Percentiles rank a stretch among this genome's conserved stretches.
phyloP scores from a whole-genome alignment of 2,113 vertebrate genomes.

The Elaphurus davidianus region DNA sequence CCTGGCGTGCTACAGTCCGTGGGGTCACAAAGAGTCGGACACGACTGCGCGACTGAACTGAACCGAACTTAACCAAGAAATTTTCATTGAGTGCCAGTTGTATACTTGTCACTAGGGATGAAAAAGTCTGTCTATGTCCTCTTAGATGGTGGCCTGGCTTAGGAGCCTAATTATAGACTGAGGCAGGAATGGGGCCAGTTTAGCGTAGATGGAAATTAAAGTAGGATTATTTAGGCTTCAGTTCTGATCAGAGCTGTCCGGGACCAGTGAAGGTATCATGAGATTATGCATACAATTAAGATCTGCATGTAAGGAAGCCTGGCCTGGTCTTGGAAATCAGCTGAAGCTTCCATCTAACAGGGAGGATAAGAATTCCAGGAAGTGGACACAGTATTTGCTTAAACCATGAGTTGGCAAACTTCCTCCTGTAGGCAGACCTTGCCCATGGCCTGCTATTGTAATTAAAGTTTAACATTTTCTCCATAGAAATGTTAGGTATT shows the following conservation, averaged over 20 bases:
- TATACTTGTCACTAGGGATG: background rate
- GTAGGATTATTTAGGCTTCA: background rate
- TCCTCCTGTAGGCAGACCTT: background rate
- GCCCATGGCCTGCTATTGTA: background rate
- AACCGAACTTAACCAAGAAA: background rate
- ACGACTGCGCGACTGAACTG: fast-evolving
- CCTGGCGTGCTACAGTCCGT: background rate
- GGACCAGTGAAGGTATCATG: background rate
- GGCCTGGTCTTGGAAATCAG: background rate
- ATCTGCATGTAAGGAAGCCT: background rate
- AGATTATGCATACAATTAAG: background rate
- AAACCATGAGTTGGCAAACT: fast-evolving
- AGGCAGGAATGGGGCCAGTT: background rate
- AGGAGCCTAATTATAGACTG: background rate
- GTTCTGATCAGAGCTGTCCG: background rate
- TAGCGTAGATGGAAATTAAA: background rate
- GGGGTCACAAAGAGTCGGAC: background rate
- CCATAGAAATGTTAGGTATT: background rate
- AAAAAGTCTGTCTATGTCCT: background rate
- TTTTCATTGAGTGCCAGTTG: background rate
- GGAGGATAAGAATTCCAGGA: background rate
- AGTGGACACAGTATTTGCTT: background rate
- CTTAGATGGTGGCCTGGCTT: too few species aligned
- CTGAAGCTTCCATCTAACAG: background rate
- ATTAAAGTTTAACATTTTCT: background rate